Evolutionary conservation across 2,113 vertebrate species (phyloP), one percentile per base, ranked within the genome.

Genomic region (Oryzias curvinotus): DNA sequence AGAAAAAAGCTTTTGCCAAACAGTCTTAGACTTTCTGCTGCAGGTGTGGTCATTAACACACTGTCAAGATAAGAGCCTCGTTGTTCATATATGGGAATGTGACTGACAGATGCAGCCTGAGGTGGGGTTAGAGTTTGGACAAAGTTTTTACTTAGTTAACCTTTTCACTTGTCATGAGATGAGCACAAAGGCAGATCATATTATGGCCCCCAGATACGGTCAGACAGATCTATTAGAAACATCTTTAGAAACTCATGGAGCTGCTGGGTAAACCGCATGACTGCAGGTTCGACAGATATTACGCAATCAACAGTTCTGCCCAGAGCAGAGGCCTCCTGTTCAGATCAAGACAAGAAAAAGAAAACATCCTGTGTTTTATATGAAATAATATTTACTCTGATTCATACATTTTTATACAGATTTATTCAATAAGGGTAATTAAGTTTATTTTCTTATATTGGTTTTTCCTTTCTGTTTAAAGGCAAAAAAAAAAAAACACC

Each of bases 191-290:
- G 57, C 18, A 23, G 51, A 61, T 72, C 52, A 61, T 52, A 47
- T 73, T 68, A 50, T 25, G 30, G 52, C 58, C 57, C 30, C 44
- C n/a, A 73, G 68, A 65, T 57, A 61, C 4, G 23, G 5, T 13
- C 19, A 14, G 53, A 62, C 44, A 60, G 48, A 54, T 63, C 30
- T 50, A 30, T 68, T n/a, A 17, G 14, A 30, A 68, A 53, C 57
- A 71, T 67, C 64, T 54, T 42, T 21, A 71, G 49, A 65, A 19
- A 43, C 45, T 28, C 49, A 19, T 68, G 57, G 65, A 52, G 45
- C 75, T 62, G 62, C 55, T 54, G 46, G 30, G 16, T 2, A 74
- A 73, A 74, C n/a, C 57, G 7, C 66, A 57, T 71, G 62, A 70
- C 53, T 21, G 47, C 5, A 67, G 57, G 48, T 59, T 57, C 30